phyloP scores from a whole-genome alignment of 2,797 vertebrate species.

The Leucoraja ocellata region DNA sequence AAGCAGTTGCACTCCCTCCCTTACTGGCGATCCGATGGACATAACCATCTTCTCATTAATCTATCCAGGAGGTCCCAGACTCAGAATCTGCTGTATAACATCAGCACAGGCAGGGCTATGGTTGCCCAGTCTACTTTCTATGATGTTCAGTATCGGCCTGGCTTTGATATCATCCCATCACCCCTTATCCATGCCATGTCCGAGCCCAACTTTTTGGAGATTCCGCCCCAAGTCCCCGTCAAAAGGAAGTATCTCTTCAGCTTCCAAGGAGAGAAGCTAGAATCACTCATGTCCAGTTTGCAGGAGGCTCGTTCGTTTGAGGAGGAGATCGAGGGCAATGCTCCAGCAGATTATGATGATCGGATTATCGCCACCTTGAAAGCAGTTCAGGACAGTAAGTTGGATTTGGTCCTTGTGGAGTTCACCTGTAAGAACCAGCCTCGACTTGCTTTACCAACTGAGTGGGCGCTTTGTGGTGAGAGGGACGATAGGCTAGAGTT shows the following conservation, averaged over 20 bases:
- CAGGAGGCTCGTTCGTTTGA: constrained; percentile 90
- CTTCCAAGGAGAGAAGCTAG: constrained; percentile 93
- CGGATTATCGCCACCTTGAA: constrained; percentile 93
- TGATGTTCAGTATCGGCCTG: constrained; percentile 81
- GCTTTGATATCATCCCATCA: constrained; percentile 85
- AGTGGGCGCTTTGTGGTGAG: constrained; percentile 94
- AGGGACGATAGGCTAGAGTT: constrained; percentile 84
- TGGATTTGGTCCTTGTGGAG: constrained; percentile 91
- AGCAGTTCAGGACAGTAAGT: constrained; percentile 93
- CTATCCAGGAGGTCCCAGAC: constrained; percentile 81
- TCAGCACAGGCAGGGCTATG: constrained; percentile 88
- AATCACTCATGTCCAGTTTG: constrained; percentile 82
- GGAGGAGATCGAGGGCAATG: constrained; percentile 89
- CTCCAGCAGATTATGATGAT: constrained; percentile 90
- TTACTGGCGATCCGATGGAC: constrained; percentile 89
- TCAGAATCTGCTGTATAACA: constrained; percentile 89
- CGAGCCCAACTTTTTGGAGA: constrained; percentile 92
- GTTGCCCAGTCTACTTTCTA: constrained; percentile 91
- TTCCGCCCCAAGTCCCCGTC: constrained; percentile 90
- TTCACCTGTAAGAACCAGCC: constrained; percentile 91
- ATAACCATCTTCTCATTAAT: constrained; percentile 87
- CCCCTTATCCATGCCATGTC: constrained; percentile 93
- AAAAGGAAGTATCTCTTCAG: constrained; percentile 95
- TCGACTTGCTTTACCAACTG: constrained; percentile 76
- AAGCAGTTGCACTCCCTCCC: constrained; percentile 83